A percentile compares a stretch with the other conserved stretches of the same genome.
Evolutionary conservation across 2,113 vertebrate genomes (phyloP).

Genomic region (Tragulus kanchil): DNA sequence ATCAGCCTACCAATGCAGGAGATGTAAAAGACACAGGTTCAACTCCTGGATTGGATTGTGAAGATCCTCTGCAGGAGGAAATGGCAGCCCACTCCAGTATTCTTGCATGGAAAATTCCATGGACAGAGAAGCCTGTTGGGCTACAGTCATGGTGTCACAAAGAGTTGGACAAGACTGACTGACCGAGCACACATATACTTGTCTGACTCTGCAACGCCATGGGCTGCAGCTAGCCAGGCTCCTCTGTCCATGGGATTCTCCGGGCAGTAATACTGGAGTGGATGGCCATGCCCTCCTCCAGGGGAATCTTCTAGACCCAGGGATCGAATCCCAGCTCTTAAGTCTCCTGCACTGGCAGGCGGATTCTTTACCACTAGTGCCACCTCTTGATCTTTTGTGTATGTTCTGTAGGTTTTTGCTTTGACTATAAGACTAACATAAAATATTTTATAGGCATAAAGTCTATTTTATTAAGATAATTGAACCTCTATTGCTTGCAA

Average conservation of each 20-base stretch:
- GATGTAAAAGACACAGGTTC: background rate
- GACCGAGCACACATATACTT: background rate
- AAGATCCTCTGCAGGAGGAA: background rate
- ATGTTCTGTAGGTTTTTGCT: background rate
- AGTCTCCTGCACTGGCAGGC: background rate
- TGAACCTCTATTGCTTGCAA: background rate
- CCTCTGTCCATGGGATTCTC: background rate
- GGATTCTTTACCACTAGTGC: background rate
- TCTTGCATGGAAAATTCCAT: background rate
- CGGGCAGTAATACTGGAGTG: background rate
- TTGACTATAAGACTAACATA: background rate
- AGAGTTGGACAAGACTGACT: background rate
- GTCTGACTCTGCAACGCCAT: background rate
- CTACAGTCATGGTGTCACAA: background rate
- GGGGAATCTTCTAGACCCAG: background rate
- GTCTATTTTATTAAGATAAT: background rate
- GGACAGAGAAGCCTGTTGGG: background rate
- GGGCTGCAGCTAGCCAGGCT: background rate
- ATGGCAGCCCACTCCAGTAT: background rate
- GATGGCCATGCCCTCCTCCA: background rate
- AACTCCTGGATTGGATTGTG: accelerated
- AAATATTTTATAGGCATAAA: background rate
- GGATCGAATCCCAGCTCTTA: background rate
- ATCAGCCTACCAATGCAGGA: background rate
- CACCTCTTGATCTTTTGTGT: background rate